These are phyloP conservation scores for Liparis tanakae DNA, from an alignment of 2,797 vertebrate species.

Conservation along the genomic window DNA sequence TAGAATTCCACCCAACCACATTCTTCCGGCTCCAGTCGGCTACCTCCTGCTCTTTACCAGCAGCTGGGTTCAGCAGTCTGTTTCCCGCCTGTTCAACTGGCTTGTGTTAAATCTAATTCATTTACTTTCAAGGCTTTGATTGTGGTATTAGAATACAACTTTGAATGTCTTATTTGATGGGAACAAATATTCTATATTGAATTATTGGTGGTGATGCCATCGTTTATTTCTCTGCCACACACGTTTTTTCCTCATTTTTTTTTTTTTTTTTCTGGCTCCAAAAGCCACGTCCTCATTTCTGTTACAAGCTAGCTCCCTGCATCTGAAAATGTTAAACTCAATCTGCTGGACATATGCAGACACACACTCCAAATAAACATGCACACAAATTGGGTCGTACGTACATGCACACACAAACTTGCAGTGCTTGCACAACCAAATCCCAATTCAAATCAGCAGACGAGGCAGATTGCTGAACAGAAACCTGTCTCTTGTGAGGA, in stretches of 20 bases:
- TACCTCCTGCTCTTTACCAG: neutral
- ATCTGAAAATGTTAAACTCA: constrained; percentile 68
- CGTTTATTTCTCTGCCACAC: constrained; percentile 35
- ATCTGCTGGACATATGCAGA: constrained; percentile 62
- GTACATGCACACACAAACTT: constrained; percentile 40
- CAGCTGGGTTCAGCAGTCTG: neutral
- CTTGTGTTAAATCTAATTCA: neutral
- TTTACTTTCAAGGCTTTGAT: neutral
- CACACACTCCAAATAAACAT: constrained; percentile 19
- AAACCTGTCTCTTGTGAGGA: constrained; percentile 71
- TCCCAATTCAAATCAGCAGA: constrained; percentile 63
- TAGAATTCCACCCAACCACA: too few relatives aligned
- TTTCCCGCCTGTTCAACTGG: neutral
- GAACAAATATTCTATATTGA: constrained; percentile 48
- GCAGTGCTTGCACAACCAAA: constrained; percentile 43
- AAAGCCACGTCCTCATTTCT: constrained; percentile 47
- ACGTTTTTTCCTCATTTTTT: constrained; percentile 25
- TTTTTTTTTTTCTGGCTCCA: constrained; percentile 58
- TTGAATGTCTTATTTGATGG: constrained; percentile 21
- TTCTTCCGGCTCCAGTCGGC: neutral
- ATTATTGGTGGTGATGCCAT: constrained; percentile 37
- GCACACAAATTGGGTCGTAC: constrained; percentile 33
- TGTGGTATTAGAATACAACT: neutral
- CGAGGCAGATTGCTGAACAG: constrained; percentile 60
- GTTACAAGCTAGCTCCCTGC: constrained; percentile 49